Evolutionary conservation across 2,797 vertebrate species (phyloP).

Genomic region (Acipenser transmontanus): DNA sequence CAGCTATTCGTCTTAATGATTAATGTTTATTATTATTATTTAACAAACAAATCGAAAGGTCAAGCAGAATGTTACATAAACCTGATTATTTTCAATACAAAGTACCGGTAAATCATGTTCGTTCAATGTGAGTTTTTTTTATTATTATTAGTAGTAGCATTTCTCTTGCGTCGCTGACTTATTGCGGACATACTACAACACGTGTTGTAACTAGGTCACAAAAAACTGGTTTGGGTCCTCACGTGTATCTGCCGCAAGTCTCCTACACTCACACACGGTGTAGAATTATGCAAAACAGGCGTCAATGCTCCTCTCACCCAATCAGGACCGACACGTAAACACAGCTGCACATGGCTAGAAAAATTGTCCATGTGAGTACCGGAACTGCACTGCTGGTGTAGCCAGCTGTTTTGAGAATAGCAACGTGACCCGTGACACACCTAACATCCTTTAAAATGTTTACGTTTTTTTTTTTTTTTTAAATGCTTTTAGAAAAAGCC

Average conservation of each 20-base stretch:
- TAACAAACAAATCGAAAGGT: no score
- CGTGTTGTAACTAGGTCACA: constrained; percentile 75
- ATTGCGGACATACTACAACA: constrained; percentile 34
- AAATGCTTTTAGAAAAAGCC: no score
- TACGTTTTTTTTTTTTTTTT: not conserved
- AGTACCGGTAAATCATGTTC: no score
- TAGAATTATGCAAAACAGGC: constrained; percentile 65
- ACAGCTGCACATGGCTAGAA: constrained; percentile 77
- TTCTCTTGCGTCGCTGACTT: no score
- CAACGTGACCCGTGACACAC: constrained; percentile 21
- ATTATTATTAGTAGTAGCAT: no score
- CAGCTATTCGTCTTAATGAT: no score
- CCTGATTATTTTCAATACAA: no score
- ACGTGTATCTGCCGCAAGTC: constrained; percentile 66
- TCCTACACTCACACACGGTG: constrained; percentile 30
- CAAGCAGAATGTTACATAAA: no score
- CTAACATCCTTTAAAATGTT: constrained; percentile 8
- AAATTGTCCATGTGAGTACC: constrained; percentile 75
- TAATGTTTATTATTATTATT: no score
- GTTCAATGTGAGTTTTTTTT: no score
- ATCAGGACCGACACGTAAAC: constrained; percentile 71
- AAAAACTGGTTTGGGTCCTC: constrained; percentile 42
- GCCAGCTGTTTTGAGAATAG: constrained; percentile 36
- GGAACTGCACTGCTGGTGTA: constrained; percentile 11
- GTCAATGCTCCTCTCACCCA: constrained; percentile 63